These are phyloP conservation scores for Epinephelus coioides DNA, from an alignment of 2,797 vertebrate species.

Conservation along the genomic window DNA sequence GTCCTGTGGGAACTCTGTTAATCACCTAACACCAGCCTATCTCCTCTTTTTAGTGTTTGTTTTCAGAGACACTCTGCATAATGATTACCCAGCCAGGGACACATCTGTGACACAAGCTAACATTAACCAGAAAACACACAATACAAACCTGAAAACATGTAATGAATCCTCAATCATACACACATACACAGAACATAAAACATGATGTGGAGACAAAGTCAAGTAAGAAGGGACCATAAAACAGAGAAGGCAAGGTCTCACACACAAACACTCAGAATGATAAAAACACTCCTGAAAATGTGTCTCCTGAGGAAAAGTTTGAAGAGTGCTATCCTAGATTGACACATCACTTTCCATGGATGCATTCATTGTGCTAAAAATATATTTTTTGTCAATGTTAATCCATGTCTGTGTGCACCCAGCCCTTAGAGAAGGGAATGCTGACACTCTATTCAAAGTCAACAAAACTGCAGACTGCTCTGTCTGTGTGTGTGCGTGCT, in stretches of 20 bases:
- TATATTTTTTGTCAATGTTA: conserved; percentile 49
- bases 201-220: background rate
- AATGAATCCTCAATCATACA: background rate
- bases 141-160: background rate
- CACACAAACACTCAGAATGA: background rate
- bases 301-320: conserved; percentile 21
- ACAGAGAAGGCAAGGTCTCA: background rate
- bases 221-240: background rate
- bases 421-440: conserved; percentile 43
- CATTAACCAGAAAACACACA: background rate
- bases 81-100: conserved; percentile 5
- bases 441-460: conserved; percentile 57
- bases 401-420: conserved; percentile 46
- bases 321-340: conserved; percentile 10
- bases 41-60: background rate
- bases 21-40: background rate
- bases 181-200: background rate
- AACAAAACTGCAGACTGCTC: conserved; percentile 50
- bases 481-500: background rate
- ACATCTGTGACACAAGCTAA: conserved; percentile 6
- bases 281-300: conserved; percentile 1
- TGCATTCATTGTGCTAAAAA: conserved; percentile 38
- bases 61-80: background rate
- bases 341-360: conserved; percentile 28
- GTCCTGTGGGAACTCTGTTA: background rate